Evolutionary conservation across 2,888 invertebrate species (phyloP), one percentile per base, ranked within the genome.

Genomic region (Parnassius mnemosyne): DNA sequence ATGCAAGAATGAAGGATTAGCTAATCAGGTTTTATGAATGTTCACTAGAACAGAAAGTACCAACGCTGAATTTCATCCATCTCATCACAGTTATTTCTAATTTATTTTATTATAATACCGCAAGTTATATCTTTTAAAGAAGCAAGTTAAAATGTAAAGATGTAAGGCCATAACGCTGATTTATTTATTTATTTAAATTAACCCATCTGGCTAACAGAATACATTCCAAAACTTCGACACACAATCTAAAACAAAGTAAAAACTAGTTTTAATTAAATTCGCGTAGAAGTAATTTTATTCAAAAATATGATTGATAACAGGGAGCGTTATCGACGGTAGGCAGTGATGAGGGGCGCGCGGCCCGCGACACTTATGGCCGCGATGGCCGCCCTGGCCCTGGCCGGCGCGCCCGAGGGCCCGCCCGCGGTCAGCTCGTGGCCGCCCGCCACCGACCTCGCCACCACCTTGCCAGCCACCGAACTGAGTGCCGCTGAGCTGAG

Each of bases 281-380:
- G 1, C 9, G 51, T 51, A 20, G 5, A 20, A 34, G 9, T 12
- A 34, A 2, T 9, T 34, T 10, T 51, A 5, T 9, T 11, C 3
- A 11, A 51, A 10, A 9, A 34, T n/a, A 53, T 12, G n/a, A 47
- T 20, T 12, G 20, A 13, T 16, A 2, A 42, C 44, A 13, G 62
- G 41, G 60, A 52, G 46, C 13, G 53, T 53, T 25, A 44, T 46
- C 47, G 68, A 53, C 59, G 50, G 50, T 25, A 56, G 53, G 55
- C 13, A 53, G 56, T 55, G 65, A 52, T 54, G 67, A 54, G 66
- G 60, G 69, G 66, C 67, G 68, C 67, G 62, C 67, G 66, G 66
- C 66, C 65, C 61, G 64, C 68, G 58, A 63, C 69, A 65, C 68
- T 70, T 64, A 66, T 69, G 64, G 69, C 66, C 69, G 51, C 44